Evolutionary conservation across 2,888 invertebrate genomes (phyloP).

Genomic region (Amphipoea lucens): DNA sequence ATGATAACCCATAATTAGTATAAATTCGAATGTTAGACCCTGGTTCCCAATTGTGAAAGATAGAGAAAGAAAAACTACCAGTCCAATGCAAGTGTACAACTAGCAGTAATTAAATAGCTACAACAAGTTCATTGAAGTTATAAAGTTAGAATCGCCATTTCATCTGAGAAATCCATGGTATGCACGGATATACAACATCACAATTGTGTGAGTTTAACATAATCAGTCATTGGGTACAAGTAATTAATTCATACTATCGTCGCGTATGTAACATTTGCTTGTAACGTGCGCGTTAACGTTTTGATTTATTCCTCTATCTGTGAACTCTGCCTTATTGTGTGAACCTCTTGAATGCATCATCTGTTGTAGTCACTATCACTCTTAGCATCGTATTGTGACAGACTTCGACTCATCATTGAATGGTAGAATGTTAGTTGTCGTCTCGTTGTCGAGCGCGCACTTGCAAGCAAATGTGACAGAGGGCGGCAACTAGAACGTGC

Average conservation of each 20-base stretch:
- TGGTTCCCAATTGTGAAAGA: neutral
- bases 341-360: conserved; percentile 8
- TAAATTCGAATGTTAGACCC: conserved; percentile 1
- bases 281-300: conserved; percentile 28
- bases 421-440: neutral
- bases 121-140: neutral
- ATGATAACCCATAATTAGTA: conserved; percentile 23
- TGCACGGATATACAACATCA: conserved; percentile 2
- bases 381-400: neutral
- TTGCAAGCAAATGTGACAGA: conserved; percentile 40
- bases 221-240: conserved; percentile 30
- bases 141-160: conserved; percentile 15
- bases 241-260: conserved; percentile 44
- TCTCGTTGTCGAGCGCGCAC: neutral
- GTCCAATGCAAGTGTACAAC: conserved; percentile 15
- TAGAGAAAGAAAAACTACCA: neutral
- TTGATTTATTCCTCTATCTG: neutral
- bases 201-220: conserved; percentile 31
- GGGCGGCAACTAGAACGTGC: conserved; percentile 14
- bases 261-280: conserved; percentile 43
- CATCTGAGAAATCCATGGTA: conserved; percentile 9
- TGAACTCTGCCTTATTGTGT: neutral
- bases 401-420: neutral
- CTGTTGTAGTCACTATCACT: neutral
- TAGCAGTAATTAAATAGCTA: conserved; percentile 11